A percentile compares a stretch with the other conserved stretches of the same genome.
phyloP scores from a whole-genome alignment of 2,797 vertebrate species.

The Heteromormyrus szaboi region DNA sequence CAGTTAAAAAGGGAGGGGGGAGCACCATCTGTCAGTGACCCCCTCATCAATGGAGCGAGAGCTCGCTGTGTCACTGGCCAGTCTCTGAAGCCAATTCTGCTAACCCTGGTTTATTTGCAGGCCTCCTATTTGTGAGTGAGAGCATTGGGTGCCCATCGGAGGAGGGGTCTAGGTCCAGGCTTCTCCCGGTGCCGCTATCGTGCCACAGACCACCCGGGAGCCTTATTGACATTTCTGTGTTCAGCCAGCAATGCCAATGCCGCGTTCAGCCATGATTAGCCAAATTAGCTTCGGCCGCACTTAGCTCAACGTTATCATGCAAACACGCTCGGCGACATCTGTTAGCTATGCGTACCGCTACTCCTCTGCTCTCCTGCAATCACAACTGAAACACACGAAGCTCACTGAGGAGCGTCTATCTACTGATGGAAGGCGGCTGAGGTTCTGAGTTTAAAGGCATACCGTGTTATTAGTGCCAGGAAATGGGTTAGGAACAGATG shows the following conservation, averaged over 20 bases:
- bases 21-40: constrained; percentile 60
- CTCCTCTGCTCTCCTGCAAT: background rate
- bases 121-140: constrained; percentile 12
- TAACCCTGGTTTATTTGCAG: constrained; percentile 51
- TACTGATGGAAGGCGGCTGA: background rate
- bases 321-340: background rate
- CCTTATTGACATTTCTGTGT: background rate
- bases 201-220: background rate
- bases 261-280: background rate
- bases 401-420: background rate
- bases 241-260: background rate
- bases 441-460: background rate
- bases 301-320: background rate
- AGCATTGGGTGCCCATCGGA: background rate
- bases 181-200: background rate
- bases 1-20: constrained; percentile 7
- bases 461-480: background rate
- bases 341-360: background rate
- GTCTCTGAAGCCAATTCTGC: constrained; percentile 45
- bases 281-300: background rate
- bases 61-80: constrained; percentile 58
- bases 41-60: constrained; percentile 54
- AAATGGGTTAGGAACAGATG: constrained; percentile 1
- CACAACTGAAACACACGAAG: background rate
- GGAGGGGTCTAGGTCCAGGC: background rate